Conservation (phyloP, 1,140 invertebrate species). For the Potamilus streckersoni region DNA sequence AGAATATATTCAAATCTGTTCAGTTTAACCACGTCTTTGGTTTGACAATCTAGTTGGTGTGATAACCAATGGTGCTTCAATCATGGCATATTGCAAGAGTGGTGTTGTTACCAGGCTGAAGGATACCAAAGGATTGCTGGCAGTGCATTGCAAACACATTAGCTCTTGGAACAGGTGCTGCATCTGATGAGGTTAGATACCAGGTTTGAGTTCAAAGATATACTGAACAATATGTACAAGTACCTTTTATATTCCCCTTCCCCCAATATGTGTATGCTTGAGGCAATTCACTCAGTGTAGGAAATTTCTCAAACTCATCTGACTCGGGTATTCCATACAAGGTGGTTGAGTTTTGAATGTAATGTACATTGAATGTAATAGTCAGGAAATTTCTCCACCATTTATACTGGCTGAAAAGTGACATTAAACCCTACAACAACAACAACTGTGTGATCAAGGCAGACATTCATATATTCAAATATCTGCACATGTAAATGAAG, state of each 20-base stretch:
- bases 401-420: too few relatives aligned
- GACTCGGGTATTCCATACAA: slow-evolving; percentile 27
- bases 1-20: slow-evolving; percentile 5
- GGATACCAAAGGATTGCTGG: slow-evolving; percentile 4
- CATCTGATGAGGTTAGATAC: background rate
- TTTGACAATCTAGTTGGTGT: slow-evolving; percentile 4
- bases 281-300: slow-evolving; percentile 1
- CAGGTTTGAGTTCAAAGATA: slow-evolving; percentile 16
- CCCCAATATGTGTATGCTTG: slow-evolving; percentile 10
- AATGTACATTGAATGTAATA: too few relatives aligned
- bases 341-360: slow-evolving; percentile 30
- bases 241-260: slow-evolving; percentile 17
- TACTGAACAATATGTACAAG: slow-evolving; percentile 25
- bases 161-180: slow-evolving; percentile 15
- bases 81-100: slow-evolving; percentile 19
- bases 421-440: too few relatives aligned
- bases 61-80: slow-evolving; percentile 7
- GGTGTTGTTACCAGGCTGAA: slow-evolving; percentile 27
- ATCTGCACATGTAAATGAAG: too few relatives aligned
- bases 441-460: too few relatives aligned
- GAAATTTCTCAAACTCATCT: background rate
- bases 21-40: background rate
- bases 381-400: background rate
- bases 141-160: slow-evolving; percentile 23
- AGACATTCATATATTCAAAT: too few relatives aligned